Percentiles rank a stretch among this genome's conserved stretches.
These are phyloP conservation scores for Poecilia wingei DNA, from an alignment of 2,797 vertebrate genomes.

Conservation along the genomic window DNA sequence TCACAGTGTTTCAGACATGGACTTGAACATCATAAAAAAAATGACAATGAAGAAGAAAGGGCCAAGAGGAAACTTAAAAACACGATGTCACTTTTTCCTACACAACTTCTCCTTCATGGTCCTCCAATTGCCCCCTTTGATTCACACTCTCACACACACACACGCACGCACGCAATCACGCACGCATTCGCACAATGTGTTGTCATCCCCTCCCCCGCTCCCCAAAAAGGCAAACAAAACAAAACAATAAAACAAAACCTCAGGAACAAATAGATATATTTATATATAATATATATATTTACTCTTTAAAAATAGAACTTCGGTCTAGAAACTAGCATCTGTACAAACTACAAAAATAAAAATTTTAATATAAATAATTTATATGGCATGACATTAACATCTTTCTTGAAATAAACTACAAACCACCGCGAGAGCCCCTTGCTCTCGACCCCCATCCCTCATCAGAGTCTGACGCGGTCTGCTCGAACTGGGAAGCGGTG, in stretches of 20 bases:
- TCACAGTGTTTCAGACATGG: slow-evolving; percentile 88
- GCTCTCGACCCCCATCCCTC: slow-evolving; percentile 22
- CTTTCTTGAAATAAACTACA: slow-evolving; percentile 82
- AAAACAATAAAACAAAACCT: slow-evolving; percentile 55
- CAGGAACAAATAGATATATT: slow-evolving; percentile 88
- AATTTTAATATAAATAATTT: slow-evolving; percentile 99
- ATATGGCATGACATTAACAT: slow-evolving; percentile 89
- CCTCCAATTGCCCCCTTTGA: slow-evolving; percentile 67
- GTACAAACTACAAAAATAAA: slow-evolving; percentile 99
- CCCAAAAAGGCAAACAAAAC: slow-evolving; percentile 63
- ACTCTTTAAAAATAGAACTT: slow-evolving; percentile 99
- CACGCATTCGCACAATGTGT: slow-evolving; percentile 67
- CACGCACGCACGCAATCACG: slow-evolving; percentile 1
- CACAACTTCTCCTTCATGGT: slow-evolving; percentile 79
- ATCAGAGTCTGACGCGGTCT: slow-evolving; percentile 54
- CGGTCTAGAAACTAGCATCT: slow-evolving; percentile 92
- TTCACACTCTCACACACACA: slow-evolving; percentile 52
- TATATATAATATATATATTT: slow-evolving; percentile 97
- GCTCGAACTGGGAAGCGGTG: slow-evolving; percentile 64
- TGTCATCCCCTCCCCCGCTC: slow-evolving; percentile 53
- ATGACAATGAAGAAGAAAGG: slow-evolving; percentile 70
- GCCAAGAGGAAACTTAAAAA: slow-evolving; percentile 66
- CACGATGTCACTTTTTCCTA: slow-evolving; percentile 65
- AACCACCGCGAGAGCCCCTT: slow-evolving; percentile 76
- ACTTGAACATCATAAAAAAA: slow-evolving; percentile 68